These are phyloP conservation scores for Anthopleura xanthogrammica DNA, from an alignment of 92 coral and sea anemone species.

Conservation along the genomic window DNA sequence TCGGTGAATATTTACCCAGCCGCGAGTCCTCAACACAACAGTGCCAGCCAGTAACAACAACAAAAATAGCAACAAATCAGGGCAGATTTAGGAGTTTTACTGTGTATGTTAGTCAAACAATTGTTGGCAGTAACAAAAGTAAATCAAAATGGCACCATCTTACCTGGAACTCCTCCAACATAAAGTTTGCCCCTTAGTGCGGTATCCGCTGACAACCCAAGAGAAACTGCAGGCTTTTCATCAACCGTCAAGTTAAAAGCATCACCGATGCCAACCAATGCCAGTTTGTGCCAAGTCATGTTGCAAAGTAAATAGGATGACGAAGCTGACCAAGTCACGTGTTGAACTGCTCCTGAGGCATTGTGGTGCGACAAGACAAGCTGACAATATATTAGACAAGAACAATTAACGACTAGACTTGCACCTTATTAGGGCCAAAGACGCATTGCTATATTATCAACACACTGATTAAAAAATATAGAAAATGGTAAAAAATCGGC, in stretches of 20 bases:
- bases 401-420: background rate
- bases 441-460: no score
- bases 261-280: slow-evolving; percentile 33
- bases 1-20: no score
- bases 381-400: background rate
- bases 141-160: background rate
- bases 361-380: slow-evolving; percentile 39
- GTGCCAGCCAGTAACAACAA: no score
- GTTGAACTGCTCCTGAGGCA: slow-evolving; percentile 30
- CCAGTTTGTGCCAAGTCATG: slow-evolving; percentile 69
- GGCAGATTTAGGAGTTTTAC: background rate
- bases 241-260: slow-evolving; percentile 41
- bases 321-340: slow-evolving; percentile 48
- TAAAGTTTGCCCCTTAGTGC: slow-evolving; percentile 41
- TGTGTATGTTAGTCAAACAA: no score
- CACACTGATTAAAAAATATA: no score
- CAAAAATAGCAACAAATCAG: background rate
- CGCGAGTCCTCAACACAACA: no score
- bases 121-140: no score
- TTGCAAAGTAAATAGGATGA: slow-evolving; percentile 69
- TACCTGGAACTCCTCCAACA: slow-evolving; percentile 70
- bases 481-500: no score
- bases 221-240: slow-evolving; percentile 23
- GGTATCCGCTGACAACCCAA: slow-evolving; percentile 16
- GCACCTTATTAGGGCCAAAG: background rate